These are phyloP conservation scores for Mimas tiliae DNA, from an alignment of 2,888 invertebrate species.

Conservation along the genomic window DNA sequence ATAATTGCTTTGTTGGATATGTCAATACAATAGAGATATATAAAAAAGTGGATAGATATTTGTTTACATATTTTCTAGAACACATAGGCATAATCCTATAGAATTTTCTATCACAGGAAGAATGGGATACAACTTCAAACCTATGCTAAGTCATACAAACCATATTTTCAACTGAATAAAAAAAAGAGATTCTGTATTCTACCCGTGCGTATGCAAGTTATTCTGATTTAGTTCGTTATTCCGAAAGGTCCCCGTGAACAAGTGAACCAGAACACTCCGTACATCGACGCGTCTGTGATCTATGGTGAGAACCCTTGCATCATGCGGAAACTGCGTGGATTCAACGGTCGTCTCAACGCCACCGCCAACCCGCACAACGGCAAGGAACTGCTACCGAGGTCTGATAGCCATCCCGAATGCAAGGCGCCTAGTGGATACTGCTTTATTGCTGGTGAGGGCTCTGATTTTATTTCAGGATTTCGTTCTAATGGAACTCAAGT, in stretches of 20 bases:
- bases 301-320: constrained; percentile 96
- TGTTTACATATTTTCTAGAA: too few relatives aligned
- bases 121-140: too few relatives aligned
- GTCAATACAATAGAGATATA: too few relatives aligned
- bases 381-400: constrained; percentile 92
- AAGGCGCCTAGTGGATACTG: constrained; percentile 93
- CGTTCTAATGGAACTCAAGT: not conserved
- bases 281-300: constrained; percentile 93
- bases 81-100: too few relatives aligned
- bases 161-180: too few relatives aligned
- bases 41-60: too few relatives aligned
- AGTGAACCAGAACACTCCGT: constrained; percentile 97
- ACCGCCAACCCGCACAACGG: constrained; percentile 90
- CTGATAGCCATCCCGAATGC: constrained; percentile 93
- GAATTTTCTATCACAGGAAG: too few relatives aligned
- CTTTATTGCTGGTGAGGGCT: constrained; percentile 90
- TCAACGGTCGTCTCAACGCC: constrained; percentile 92
- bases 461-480: not conserved
- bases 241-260: constrained; percentile 92
- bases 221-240: too few relatives aligned
- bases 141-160: too few relatives aligned
- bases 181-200: too few relatives aligned
- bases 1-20: too few relatives aligned
- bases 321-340: constrained; percentile 89
- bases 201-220: too few relatives aligned